Evolutionary conservation across 2,888 invertebrate species (phyloP), one percentile per base, ranked within the genome.

Genomic region (Habrosyne pyritoides): DNA sequence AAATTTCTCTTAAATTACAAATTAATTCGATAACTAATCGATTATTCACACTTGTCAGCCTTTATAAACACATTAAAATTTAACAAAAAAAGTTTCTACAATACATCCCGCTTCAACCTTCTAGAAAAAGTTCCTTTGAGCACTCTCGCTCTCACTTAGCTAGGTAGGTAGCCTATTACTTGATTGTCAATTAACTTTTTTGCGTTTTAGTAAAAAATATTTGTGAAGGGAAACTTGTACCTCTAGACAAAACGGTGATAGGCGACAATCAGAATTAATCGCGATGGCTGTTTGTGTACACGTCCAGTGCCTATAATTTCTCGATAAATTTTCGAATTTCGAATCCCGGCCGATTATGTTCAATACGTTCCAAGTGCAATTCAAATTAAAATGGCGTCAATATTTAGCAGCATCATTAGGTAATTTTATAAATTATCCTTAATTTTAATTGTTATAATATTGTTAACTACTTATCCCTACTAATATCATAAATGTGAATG

Each of bases 391-490:
- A 87, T 91, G 92, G 92, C 81, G 89, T 60, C 92, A 91, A 79
- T 91, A 89, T 79, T 87, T 91, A 68, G 84, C 83, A 56, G 91
- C 91, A 56, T 91, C 90, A 30, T 83, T 91, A 61, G 92, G 92
- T 91, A 73, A 77, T 10, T 30, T 12, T 28, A 28, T 28, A 28
- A 83, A 33, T 33, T 33, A 33, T 33, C 3, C 12, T 33, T 12
- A n/a, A n/a, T n/a, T n/a, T n/a, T n/a, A n/a, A n/a, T n/a, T n/a
- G n/a, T n/a, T n/a, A n/a, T n/a, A n/a, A n/a, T n/a, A n/a, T n/a
- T n/a, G n/a, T n/a, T n/a, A n/a, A n/a, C n/a, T n/a, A n/a, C n/a
- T n/a, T n/a, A n/a, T n/a, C n/a, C n/a, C n/a, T n/a, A n/a, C n/a
- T n/a, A n/a, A n/a, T n/a, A n/a, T n/a, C n/a, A n/a, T n/a, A n/a